A percentile compares a stretch with the other conserved stretches of the same genome.
These are phyloP conservation scores for Epinephelus coioides DNA, from an alignment of 2,797 vertebrate species.

Conservation along the genomic window DNA sequence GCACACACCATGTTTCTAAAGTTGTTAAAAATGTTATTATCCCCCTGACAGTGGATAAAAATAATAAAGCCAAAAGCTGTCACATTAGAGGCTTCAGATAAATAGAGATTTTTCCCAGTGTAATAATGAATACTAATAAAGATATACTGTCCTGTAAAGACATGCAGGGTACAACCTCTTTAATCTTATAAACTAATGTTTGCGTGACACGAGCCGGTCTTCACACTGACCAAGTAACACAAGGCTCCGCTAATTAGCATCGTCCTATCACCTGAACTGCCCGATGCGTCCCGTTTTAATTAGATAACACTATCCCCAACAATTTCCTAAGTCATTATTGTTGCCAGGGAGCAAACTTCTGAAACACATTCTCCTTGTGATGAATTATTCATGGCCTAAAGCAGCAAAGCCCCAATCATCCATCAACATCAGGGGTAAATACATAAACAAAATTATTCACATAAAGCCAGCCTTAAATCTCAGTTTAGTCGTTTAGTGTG, in stretches of 20 bases:
- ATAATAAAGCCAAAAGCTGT: background rate
- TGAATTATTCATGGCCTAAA: slow-evolving; percentile 71
- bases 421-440: slow-evolving; percentile 68
- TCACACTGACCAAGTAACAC: slow-evolving; percentile 16
- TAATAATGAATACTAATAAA: background rate
- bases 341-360: slow-evolving; percentile 59
- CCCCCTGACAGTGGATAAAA: slow-evolving; percentile 1
- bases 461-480: slow-evolving; percentile 64
- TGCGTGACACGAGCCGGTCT: slow-evolving; percentile 20
- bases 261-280: slow-evolving; percentile 46
- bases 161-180: slow-evolving; percentile 13
- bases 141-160: background rate
- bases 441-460: slow-evolving; percentile 69
- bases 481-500: slow-evolving; percentile 46
- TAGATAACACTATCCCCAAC: slow-evolving; percentile 47
- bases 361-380: slow-evolving; percentile 44
- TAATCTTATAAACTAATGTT: slow-evolving; percentile 16
- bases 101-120: background rate
- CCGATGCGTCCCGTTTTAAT: slow-evolving; percentile 55
- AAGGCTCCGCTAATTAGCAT: slow-evolving; percentile 44
- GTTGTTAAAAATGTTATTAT: slow-evolving; percentile 9
- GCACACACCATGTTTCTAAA: background rate
- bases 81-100: background rate
- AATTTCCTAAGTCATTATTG: slow-evolving; percentile 50
- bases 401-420: slow-evolving; percentile 63